Conservation (phyloP, 2,888 invertebrate genomes). For the Branchipolynoe longqiensis region DNA sequence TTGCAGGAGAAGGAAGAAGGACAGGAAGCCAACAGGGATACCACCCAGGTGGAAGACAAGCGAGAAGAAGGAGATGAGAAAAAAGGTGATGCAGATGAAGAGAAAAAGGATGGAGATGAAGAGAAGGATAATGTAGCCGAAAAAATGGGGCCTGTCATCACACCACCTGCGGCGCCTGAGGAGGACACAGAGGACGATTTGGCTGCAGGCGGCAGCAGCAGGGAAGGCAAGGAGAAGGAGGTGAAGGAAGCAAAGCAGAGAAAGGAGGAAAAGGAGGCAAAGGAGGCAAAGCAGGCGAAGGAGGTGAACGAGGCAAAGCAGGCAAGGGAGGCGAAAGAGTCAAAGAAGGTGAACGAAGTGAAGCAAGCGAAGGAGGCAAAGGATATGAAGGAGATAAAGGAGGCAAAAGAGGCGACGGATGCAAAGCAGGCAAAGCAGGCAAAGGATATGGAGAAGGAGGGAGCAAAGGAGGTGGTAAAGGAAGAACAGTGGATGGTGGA, state of each 20-base stretch:
- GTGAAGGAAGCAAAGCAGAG: conserved; percentile 1
- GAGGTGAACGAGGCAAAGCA: not conserved
- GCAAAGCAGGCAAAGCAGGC: not conserved
- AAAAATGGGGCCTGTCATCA: not conserved
- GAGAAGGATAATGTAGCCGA: not conserved
- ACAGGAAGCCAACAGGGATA: conserved; percentile 19
- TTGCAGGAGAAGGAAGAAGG: conserved; percentile 1
- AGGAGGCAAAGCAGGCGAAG: conserved; percentile 35
- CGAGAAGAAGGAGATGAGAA: not conserved
- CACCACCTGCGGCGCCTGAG: not conserved
- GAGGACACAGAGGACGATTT: no score
- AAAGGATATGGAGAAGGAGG: conserved; percentile 10
- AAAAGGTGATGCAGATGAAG: not conserved
- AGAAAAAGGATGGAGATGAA: conserved; percentile 25
- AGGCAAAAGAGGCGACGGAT: conserved; percentile 1
- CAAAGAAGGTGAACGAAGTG: not conserved
- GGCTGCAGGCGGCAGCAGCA: not conserved
- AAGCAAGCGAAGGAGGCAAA: not conserved
- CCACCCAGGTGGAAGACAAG: not conserved
- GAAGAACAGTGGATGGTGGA: not conserved
- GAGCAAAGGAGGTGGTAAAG: not conserved
- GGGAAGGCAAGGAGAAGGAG: conserved; percentile 20
- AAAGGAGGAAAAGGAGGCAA: not conserved
- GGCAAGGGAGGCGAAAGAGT: not conserved
- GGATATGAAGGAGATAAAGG: not conserved